phyloP scores from a whole-genome alignment of 2,113 vertebrate genomes.

The western clawed frog (Xenopus tropicalis) region UCB_Xtro_10.0 CM004444.2:96226001-96226500 shows the following conservation, averaged over 20 bases:
- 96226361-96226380: constrained; percentile 32
- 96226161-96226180: constrained; percentile 39
- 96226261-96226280: constrained; percentile 35
- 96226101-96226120: too few species aligned
- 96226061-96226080: too few species aligned
- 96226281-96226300: constrained; percentile 51
- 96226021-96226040: too few species aligned
- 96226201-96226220: constrained; percentile 52
- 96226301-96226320: constrained; percentile 17
- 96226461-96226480: too few species aligned
- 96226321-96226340: constrained; percentile 31
- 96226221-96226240: constrained; percentile 51
- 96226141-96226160: too few species aligned
- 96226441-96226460: too few species aligned
- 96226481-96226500: too few species aligned
- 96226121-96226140: too few species aligned
- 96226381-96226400: not conserved
- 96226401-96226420: too few species aligned
- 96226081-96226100: too few species aligned
- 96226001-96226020: constrained; percentile 12
- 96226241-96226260: constrained; percentile 43
- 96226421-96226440: too few species aligned
- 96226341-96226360: constrained; percentile 19
- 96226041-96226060: too few species aligned
- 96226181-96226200: constrained; percentile 61